A percentile compares a stretch with the other conserved stretches of the same genome.
These are phyloP conservation scores for Nephrotoma guestfalica DNA, from an alignment of 2,888 invertebrate species.

Conservation along the genomic window DNA sequence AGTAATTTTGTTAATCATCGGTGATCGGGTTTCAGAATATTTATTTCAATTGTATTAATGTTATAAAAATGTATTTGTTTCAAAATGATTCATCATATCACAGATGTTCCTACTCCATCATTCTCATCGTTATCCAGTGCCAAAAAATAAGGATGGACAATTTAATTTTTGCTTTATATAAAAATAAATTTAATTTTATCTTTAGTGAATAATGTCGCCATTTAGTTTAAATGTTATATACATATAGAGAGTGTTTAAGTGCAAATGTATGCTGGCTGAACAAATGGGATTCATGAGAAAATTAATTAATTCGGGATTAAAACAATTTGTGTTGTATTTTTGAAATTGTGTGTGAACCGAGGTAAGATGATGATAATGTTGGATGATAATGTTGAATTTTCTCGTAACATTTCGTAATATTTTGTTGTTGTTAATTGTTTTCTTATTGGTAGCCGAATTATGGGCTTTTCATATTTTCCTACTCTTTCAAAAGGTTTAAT, in stretches of 20 bases:
- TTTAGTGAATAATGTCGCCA: not conserved
- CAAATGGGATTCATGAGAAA: not conserved
- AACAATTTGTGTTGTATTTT: not conserved
- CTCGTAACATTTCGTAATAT: not conserved
- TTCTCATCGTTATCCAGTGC: not conserved
- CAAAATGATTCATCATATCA: not conserved
- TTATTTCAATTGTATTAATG: not conserved
- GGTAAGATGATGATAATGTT: not conserved
- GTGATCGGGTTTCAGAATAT: not conserved
- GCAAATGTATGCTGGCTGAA: not conserved
- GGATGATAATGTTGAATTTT: not conserved
- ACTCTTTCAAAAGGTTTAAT: not conserved
- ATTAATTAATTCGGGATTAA: not conserved
- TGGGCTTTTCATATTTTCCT: not conserved
- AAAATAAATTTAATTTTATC: not conserved
- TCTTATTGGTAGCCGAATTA: not conserved
- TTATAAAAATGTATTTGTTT: not conserved
- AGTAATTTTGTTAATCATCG: not conserved
- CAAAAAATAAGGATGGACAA: not conserved
- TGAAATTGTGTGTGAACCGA: not conserved
- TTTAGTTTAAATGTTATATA: not conserved
- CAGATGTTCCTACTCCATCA: not conserved
- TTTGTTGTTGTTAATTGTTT: too few species aligned
- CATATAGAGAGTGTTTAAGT: not conserved
- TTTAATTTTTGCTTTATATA: not conserved